These are phyloP conservation scores for Seriola dumerili DNA, from an alignment of 2,113 vertebrate genomes.

Conservation along the genomic window DNA sequence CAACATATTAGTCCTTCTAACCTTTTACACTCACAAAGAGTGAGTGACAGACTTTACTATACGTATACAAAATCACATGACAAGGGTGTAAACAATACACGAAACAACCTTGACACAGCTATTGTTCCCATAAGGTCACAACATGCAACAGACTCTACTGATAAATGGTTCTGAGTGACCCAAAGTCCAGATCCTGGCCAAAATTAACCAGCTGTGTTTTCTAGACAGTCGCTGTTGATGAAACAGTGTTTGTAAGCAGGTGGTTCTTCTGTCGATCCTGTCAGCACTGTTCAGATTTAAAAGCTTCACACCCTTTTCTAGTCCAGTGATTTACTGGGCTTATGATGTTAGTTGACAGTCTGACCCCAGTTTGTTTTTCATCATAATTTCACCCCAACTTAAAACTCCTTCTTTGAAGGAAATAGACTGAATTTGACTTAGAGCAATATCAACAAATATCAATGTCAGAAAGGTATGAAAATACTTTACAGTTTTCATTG, in stretches of 20 bases:
- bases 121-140: neutral
- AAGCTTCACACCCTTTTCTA: constrained; percentile 12
- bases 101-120: neutral
- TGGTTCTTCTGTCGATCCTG: constrained; percentile 6
- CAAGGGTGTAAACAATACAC: neutral
- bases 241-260: constrained; percentile 1
- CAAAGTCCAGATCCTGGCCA: neutral
- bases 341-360: neutral
- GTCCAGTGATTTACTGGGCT: constrained; percentile 6
- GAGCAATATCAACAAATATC: neutral
- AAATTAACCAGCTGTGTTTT: neutral
- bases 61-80: neutral
- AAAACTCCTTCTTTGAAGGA: neutral
- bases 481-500: neutral
- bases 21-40: neutral
- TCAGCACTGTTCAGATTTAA: constrained; percentile 28
- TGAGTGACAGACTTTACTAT: neutral
- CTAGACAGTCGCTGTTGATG: neutral
- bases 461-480: neutral
- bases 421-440: neutral
- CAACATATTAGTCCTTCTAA: neutral
- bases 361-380: constrained; percentile 1
- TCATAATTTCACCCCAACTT: neutral
- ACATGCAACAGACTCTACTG: no score
- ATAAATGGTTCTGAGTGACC: neutral